Percentiles rank a stretch among this genome's conserved stretches.
Evolutionary conservation across 2,113 vertebrate species (phyloP).

Genomic region (pig (Sus scrofa)): T2T-Sscrofa CM000830.6:108203501-108204000

Average conservation of each 20-base stretch:
- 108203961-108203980: not conserved
- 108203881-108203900: not conserved
- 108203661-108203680: slow-evolving; percentile 23
- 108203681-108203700: not conserved
- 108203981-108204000: not conserved
- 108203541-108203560: not conserved
- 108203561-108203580: slow-evolving; percentile 22
- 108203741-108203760: not conserved
- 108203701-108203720: not conserved
- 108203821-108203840: not conserved
- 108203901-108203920: not conserved
- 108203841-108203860: not conserved
- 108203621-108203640: slow-evolving; percentile 19
- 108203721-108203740: not conserved
- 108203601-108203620: slow-evolving; percentile 22
- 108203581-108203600: not conserved
- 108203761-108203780: not conserved
- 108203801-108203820: not conserved
- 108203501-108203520: slow-evolving; percentile 19
- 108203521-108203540: not conserved
- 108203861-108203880: not conserved
- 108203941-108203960: not conserved
- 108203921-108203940: not conserved
- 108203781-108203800: not conserved
- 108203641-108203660: not conserved